These are phyloP conservation scores for Pseudocheirus occidentalis DNA, from an alignment of 2,797 vertebrate genomes.

Conservation along the genomic window DNA sequence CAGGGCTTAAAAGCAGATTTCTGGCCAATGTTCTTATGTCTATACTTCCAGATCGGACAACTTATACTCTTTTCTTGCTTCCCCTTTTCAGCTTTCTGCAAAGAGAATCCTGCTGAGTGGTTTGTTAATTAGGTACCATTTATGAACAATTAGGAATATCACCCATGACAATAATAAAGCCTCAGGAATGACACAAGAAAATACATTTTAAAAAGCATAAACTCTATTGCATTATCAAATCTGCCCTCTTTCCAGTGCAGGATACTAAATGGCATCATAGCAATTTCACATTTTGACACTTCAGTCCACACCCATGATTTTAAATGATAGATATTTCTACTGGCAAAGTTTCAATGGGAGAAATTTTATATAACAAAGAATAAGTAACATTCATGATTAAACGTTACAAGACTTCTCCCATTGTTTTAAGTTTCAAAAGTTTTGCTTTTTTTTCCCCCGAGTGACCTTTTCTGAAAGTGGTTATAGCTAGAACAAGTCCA, in stretches of 20 bases:
- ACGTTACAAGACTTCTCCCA: slow-evolving; percentile 24
- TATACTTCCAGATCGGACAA: not conserved
- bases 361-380: slow-evolving; percentile 10
- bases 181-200: slow-evolving; percentile 42
- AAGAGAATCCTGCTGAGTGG: slow-evolving; percentile 12
- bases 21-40: not conserved
- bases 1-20: not conserved
- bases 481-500: not conserved
- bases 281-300: not conserved
- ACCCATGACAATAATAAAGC: slow-evolving; percentile 52
- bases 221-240: slow-evolving; percentile 13
- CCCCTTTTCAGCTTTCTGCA: not conserved
- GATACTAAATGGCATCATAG: not conserved
- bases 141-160: not conserved
- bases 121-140: slow-evolving; percentile 14
- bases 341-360: slow-evolving; percentile 43
- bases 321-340: slow-evolving; percentile 34
- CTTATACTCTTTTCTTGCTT: slow-evolving; percentile 31
- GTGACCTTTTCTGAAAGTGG: slow-evolving; percentile 11
- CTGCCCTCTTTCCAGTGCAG: slow-evolving; percentile 32
- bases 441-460: not conserved
- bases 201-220: slow-evolving; percentile 48
- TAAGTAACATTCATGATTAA: slow-evolving; percentile 2
- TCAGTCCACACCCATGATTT: slow-evolving; percentile 2
- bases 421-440: not conserved